These are phyloP conservation scores for Cranoglanis bouderius DNA, from an alignment of 2,113 vertebrate species.

Conservation along the genomic window DNA sequence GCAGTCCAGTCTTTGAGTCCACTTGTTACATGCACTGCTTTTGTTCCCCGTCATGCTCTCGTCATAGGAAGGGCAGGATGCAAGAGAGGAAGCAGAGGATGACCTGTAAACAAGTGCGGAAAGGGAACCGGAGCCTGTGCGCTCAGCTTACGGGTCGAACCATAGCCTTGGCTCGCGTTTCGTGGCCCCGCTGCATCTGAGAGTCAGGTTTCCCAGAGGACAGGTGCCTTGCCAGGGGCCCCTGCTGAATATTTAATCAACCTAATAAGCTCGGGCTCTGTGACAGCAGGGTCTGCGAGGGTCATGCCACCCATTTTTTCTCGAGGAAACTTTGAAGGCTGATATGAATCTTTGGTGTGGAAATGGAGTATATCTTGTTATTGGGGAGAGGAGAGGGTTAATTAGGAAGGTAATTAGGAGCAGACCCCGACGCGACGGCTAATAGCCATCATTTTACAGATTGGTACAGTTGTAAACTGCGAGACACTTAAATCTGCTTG, in stretches of 20 bases:
- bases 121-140: constrained; percentile 40
- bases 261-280: constrained; percentile 49
- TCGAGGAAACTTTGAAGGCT: not conserved
- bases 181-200: constrained; percentile 25
- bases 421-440: not conserved
- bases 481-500: constrained; percentile 27
- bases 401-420: not conserved
- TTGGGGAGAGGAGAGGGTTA: not conserved
- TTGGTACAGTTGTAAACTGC: constrained; percentile 30
- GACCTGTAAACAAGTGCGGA: constrained; percentile 66
- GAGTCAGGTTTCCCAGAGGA: constrained; percentile 51
- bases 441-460: not conserved
- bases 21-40: not conserved
- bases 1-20: not conserved
- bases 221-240: constrained; percentile 58
- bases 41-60: constrained; percentile 15
- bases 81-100: constrained; percentile 68
- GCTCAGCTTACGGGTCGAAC: constrained; percentile 67
- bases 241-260: constrained; percentile 58
- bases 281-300: constrained; percentile 25
- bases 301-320: constrained; percentile 7
- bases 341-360: not conserved
- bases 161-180: constrained; percentile 50
- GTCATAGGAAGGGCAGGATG: constrained; percentile 60
- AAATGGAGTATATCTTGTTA: not conserved